These are phyloP conservation scores for Dinocampus coccinellae DNA, from an alignment of 2,888 invertebrate species.

Conservation along the genomic window DNA sequence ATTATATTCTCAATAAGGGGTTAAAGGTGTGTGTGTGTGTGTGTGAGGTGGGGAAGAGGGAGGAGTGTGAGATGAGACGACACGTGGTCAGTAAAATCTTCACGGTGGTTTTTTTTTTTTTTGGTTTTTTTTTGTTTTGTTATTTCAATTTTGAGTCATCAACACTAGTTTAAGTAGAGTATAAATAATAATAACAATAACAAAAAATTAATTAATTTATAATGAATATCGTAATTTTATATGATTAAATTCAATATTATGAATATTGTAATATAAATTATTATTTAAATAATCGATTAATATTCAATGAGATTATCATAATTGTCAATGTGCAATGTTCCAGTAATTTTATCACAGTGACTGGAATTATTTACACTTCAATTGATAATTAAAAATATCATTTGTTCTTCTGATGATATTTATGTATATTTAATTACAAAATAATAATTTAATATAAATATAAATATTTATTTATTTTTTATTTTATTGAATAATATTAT, in stretches of 20 bases:
- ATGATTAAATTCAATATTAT: too few species aligned
- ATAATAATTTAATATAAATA: not conserved
- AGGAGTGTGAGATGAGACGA: not conserved
- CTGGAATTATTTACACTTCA: constrained; percentile 41
- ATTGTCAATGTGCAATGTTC: constrained; percentile 55
- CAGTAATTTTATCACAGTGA: constrained; percentile 52
- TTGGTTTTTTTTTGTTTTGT: too few species aligned
- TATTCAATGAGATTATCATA: constrained; percentile 57
- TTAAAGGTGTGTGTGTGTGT: too few species aligned
- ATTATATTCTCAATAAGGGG: not conserved
- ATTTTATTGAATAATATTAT: too few species aligned
- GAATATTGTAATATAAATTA: not conserved
- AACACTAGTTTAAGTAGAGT: constrained; percentile 2
- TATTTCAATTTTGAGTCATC: too few species aligned
- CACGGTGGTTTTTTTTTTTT: constrained; percentile 45
- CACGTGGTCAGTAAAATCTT: constrained; percentile 51
- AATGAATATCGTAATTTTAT: not conserved
- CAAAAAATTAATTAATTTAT: too few species aligned
- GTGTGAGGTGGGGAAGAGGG: too few species aligned
- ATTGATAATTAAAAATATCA: not conserved
- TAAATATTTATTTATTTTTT: too few species aligned
- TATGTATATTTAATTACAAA: not conserved
- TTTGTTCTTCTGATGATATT: not conserved
- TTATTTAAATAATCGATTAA: constrained; percentile 54
- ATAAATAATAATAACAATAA: too few species aligned